These are phyloP conservation scores for Anguilla rostrata DNA, from an alignment of 2,113 vertebrate genomes.

Conservation along the genomic window DNA sequence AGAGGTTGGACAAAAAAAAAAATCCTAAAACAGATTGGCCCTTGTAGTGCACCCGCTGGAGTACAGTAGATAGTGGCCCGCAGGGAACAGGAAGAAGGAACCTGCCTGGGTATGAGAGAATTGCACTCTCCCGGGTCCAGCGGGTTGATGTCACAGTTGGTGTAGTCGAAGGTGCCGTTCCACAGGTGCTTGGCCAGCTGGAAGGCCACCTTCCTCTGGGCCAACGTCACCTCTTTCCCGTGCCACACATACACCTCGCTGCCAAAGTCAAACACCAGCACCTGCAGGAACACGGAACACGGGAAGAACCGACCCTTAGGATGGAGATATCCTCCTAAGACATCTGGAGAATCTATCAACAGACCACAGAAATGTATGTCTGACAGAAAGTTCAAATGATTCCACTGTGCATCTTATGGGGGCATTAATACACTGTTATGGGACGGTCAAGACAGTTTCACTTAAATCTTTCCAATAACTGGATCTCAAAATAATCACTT, in stretches of 20 bases:
- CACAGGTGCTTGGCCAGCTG: constrained; percentile 97
- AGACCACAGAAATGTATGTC: not conserved
- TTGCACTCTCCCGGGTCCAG: constrained; percentile 94
- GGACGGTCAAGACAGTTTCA: not conserved
- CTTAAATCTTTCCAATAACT: not conserved
- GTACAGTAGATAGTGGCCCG: too few species aligned
- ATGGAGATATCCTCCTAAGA: too few species aligned
- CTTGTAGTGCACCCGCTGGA: too few species aligned
- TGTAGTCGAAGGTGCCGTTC: constrained; percentile 97
- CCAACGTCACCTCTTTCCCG: constrained; percentile 91
- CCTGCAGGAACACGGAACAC: constrained; percentile 64
- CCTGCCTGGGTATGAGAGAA: constrained; percentile 88
- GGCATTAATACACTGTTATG: not conserved
- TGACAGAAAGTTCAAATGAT: not conserved
- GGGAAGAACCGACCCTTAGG: not conserved
- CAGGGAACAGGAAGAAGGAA: not conserved
- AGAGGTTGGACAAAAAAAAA: too few species aligned
- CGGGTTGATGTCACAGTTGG: constrained; percentile 95
- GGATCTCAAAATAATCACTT: not conserved
- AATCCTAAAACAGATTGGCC: too few species aligned
- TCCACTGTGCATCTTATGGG: too few species aligned
- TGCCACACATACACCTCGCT: constrained; percentile 99
- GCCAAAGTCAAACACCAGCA: constrained; percentile 96
- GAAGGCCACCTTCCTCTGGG: constrained; percentile 93
- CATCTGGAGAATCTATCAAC: constrained; percentile 17